Evolutionary conservation across 2,888 invertebrate genomes (phyloP).

Genomic region (Carabus problematicus): DNA sequence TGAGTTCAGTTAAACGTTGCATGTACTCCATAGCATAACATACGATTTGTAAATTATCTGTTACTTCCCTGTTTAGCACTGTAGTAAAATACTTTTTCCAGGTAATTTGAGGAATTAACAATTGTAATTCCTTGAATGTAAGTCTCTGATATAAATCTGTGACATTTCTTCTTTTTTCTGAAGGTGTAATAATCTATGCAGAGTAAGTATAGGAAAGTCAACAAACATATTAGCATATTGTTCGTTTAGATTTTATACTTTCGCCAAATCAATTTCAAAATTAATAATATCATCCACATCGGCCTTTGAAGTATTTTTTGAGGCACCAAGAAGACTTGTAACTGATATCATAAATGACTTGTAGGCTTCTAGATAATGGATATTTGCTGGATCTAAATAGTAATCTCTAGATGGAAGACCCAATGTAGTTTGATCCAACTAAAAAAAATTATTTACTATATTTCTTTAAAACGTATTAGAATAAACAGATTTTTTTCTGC

Average conservation of each 20-base stretch:
- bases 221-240: background rate
- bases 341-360: constrained; percentile 77
- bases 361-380: constrained; percentile 79
- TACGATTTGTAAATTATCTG: constrained; percentile 72
- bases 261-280: constrained; percentile 79
- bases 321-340: constrained; percentile 76
- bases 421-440: constrained; percentile 89
- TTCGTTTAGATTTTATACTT: constrained; percentile 56
- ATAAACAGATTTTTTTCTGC: no score
- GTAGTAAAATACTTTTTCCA: constrained; percentile 76
- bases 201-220: background rate
- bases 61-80: constrained; percentile 70
- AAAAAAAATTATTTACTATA: constrained; percentile 49
- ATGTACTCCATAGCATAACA: constrained; percentile 78
- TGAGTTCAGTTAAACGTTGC: constrained; percentile 68
- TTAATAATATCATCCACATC: constrained; percentile 76
- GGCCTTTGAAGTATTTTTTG: constrained; percentile 65
- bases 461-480: no score
- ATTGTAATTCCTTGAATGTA: constrained; percentile 72
- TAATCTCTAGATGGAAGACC: constrained; percentile 79
- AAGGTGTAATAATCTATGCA: constrained; percentile 74
- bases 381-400: constrained; percentile 72
- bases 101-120: constrained; percentile 72
- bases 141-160: constrained; percentile 84
- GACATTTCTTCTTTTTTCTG: constrained; percentile 82